A percentile compares a stretch with the other conserved stretches of the same genome.
Conservation (phyloP, 2,797 vertebrate genomes). For the Chiloscyllium punctatum region DNA sequence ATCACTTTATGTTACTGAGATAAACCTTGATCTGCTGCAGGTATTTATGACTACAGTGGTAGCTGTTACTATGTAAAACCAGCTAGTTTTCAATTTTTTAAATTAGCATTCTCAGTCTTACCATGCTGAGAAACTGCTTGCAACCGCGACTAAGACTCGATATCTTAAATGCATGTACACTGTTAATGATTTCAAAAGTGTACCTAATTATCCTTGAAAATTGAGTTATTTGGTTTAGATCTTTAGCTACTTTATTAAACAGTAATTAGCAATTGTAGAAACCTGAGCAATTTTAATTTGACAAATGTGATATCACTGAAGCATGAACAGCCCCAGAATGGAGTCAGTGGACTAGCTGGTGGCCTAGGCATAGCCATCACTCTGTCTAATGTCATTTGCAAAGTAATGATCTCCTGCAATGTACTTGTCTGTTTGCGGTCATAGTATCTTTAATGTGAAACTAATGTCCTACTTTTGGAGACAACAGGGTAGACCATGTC, state of each 20-base stretch:
- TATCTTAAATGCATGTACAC: neutral
- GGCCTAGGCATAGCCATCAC: neutral
- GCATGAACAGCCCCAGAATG: neutral
- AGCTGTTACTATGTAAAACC: neutral
- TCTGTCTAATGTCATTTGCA: neutral
- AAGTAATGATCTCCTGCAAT: neutral
- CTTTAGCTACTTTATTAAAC: neutral
- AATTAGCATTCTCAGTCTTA: neutral
- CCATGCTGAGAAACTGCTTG: neutral
- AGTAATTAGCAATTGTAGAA: neutral
- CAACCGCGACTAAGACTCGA: neutral
- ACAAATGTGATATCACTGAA: no score
- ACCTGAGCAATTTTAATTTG: neutral
- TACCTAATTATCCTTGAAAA: neutral
- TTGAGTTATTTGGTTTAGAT: neutral
- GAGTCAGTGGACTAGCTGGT: neutral
- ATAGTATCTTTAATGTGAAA: neutral
- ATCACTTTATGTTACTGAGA: neutral
- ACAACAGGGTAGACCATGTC: neutral
- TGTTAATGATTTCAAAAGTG: neutral
- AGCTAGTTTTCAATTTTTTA: neutral
- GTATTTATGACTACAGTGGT: neutral
- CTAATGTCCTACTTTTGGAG: neutral
- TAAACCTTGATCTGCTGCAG: neutral
- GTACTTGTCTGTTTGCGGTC: neutral